A percentile compares a stretch with the other conserved stretches of the same genome.
Conservation (phyloP, 1,140 invertebrate genomes). For the Choristoneura fumiferana region DNA sequence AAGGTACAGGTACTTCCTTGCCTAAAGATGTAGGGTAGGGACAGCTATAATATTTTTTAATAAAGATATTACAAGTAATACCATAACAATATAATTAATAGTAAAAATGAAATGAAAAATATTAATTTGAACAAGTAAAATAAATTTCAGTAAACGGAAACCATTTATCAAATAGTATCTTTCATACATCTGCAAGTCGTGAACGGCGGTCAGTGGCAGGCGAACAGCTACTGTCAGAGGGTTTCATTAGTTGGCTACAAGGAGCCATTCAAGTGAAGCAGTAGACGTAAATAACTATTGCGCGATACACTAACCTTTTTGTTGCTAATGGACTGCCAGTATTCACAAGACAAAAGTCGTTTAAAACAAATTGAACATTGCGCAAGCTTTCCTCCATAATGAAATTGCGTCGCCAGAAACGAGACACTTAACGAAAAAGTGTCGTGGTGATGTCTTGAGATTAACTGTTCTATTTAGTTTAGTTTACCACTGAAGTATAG, state of each 20-base stretch:
- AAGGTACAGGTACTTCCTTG: no score
- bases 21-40: no score
- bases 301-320: conserved; percentile 25
- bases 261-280: conserved; percentile 27
- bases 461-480: no score
- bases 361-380: conserved; percentile 31
- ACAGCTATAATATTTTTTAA: no score
- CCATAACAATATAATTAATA: no score
- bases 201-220: not conserved
- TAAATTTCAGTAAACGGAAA: conserved; percentile 28
- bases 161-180: no score
- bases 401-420: no score
- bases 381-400: conserved; percentile 17
- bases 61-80: no score
- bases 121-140: conserved; percentile 5
- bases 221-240: conserved; percentile 21
- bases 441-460: no score
- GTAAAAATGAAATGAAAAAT: no score
- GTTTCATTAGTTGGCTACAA: conserved; percentile 39
- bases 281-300: not conserved
- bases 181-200: no score
- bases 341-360: conserved; percentile 21
- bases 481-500: conserved; percentile 11
- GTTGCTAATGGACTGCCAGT: conserved; percentile 36
- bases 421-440: no score